A percentile compares a stretch with the other conserved stretches of the same genome.
Evolutionary conservation across 2,888 invertebrate species (phyloP).

Genomic region (Aplocera efformata): DNA sequence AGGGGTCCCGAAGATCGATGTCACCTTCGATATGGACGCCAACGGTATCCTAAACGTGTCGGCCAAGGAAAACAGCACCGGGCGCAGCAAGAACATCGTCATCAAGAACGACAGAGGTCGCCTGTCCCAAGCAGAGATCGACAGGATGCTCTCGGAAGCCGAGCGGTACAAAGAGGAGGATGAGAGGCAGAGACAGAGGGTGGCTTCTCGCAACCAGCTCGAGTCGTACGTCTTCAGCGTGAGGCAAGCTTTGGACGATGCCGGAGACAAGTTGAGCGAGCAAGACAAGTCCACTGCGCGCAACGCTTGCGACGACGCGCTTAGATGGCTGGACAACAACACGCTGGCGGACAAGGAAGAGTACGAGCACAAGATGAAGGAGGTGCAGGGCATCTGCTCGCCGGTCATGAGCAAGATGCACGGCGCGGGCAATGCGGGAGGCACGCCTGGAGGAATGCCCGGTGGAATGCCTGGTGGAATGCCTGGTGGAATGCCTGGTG

Average conservation of each 20-base stretch:
- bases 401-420: conserved; percentile 81
- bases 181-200: conserved; percentile 83
- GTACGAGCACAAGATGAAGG: conserved; percentile 81
- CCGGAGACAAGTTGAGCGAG: conserved; percentile 80
- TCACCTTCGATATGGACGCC: conserved; percentile 88
- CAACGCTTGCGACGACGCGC: conserved; percentile 78
- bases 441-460: conserved; percentile 24
- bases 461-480: no score
- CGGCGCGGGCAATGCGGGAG: conserved; percentile 61
- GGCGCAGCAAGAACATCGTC: conserved; percentile 87
- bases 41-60: conserved; percentile 92
- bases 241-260: conserved; percentile 84
- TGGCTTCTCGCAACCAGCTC: conserved; percentile 86
- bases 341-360: conserved; percentile 83
- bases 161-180: conserved; percentile 87
- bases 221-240: conserved; percentile 86
- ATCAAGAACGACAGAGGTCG: conserved; percentile 92
- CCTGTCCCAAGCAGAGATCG: conserved; percentile 89
- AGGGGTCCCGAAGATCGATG: conserved; percentile 84
- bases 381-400: conserved; percentile 79
- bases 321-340: conserved; percentile 87
- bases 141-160: conserved; percentile 88
- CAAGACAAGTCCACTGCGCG: conserved; percentile 80
- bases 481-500: conserved; percentile 17
- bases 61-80: conserved; percentile 85